Base-by-base conservation (phyloP, 2,888 invertebrate species). In the Mamestra brassicae region DNA sequence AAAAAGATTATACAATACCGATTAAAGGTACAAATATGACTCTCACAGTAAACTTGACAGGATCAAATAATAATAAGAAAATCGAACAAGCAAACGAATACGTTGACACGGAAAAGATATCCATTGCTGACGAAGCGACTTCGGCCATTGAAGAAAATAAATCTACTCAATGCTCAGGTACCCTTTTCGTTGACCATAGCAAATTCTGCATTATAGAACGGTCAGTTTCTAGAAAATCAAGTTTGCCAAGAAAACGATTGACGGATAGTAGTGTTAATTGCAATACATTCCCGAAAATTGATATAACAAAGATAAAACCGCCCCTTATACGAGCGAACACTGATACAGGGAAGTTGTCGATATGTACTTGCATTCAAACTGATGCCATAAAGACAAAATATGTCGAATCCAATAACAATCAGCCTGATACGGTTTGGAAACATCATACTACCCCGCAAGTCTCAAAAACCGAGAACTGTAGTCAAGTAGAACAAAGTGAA, bases 11-110 rank as follows among this genome's bases (percentile, higher is more conserved):
- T 73, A 90, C 90, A 8, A 93, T 95, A 83, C 96, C 96, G 26
- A 94, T 96, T 78, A 89, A 93, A 84, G 95, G 95, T n/a, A 96
- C 96, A 60, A 95, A 95, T 80, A 95, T 96, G 95, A 94, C 92
- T 38, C 88, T 96, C 11, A 93, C 90, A 86, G 93, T 95, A 4
- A 92, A 85, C 66, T 88, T 93, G 76, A 91, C 87, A 34, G 83
- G 89, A 6, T 81, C 81, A 50, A 85, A 88, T 62, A 72, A 34
- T n/a, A 84, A 74, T 63, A 69, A 54, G 8, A 71, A 73, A 63
- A 47, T 61, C 1, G 80, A 79, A 36, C 57, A 73, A 64, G 61
- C 80, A 4, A 75, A 74, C 54, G 82, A 90, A 85, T 89, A 87
- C 26, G 85, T 92, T n/a, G 85, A 78, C n/a, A 93, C 93, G 38